phyloP scores from a whole-genome alignment of 2,113 vertebrate species.

The Aythya baeri region DNA sequence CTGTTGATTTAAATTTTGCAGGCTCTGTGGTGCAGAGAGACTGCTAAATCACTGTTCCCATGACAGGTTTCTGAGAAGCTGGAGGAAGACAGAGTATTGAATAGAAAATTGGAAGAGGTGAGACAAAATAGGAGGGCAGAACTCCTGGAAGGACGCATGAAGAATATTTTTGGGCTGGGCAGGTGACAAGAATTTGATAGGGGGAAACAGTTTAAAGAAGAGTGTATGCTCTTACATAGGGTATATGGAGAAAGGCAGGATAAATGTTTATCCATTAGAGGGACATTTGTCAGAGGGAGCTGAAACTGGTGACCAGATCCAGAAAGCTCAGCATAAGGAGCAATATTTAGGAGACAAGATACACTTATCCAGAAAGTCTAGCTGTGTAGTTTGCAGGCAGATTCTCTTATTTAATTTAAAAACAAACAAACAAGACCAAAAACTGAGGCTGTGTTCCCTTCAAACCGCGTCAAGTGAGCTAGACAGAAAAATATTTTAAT shows the following conservation, averaged over 20 bases:
- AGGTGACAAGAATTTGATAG: neutral
- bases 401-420: neutral
- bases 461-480: conserved; percentile 38
- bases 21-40: conserved; percentile 37
- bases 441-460: neutral
- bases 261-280: neutral
- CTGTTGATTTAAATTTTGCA: conserved; percentile 55
- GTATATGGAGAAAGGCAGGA: neutral
- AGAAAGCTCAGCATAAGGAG: neutral
- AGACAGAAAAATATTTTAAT: conserved; percentile 62
- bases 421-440: fast-evolving
- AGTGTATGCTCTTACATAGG: neutral
- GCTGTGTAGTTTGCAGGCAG: neutral
- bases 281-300: neutral
- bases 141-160: neutral
- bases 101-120: conserved; percentile 21
- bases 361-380: neutral
- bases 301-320: neutral
- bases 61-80: conserved; percentile 34
- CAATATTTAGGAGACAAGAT: neutral
- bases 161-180: neutral
- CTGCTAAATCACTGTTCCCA: conserved; percentile 21
- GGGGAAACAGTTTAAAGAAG: neutral
- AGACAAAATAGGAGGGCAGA: neutral
- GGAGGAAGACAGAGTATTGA: neutral